Conservation (phyloP, 1,140 invertebrate genomes). For the Riptortus pedestris region DNA sequence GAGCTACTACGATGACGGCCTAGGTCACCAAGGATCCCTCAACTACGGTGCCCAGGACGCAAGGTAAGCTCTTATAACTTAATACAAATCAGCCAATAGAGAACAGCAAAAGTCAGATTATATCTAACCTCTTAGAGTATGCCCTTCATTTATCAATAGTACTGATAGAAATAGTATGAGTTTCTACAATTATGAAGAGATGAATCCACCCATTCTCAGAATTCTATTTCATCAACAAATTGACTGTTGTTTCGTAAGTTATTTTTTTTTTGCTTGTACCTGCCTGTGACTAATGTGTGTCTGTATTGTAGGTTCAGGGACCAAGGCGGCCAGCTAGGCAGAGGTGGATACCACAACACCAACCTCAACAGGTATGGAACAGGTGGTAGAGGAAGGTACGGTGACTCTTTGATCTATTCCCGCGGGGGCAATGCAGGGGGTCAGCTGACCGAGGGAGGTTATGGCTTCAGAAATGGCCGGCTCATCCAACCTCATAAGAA, state of each 20-base stretch:
- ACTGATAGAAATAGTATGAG: too few relatives aligned
- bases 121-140: neutral
- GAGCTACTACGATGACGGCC: constrained; percentile 34
- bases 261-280: too few relatives aligned
- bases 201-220: too few relatives aligned
- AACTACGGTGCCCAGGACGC: constrained; percentile 27
- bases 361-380: constrained; percentile 29
- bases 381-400: constrained; percentile 31
- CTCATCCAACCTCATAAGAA: constrained; percentile 16
- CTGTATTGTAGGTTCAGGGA: constrained; percentile 27
- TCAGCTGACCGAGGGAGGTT: constrained; percentile 12
- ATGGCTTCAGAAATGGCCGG: neutral
- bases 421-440: constrained; percentile 9
- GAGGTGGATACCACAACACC: constrained; percentile 32
- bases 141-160: too few relatives aligned
- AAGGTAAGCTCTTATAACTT: neutral
- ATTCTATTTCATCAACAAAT: too few relatives aligned
- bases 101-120: neutral
- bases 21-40: constrained; percentile 32
- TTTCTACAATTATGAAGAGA: too few relatives aligned
- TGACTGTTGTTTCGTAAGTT: too few relatives aligned
- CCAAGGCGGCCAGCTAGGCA: constrained; percentile 30
- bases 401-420: constrained; percentile 16
- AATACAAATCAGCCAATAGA: neutral
- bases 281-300: neutral